Percentiles rank a stretch among this genome's conserved stretches.
phyloP scores from a whole-genome alignment of 35 echinoderm and acorn worm species.

The Holothuria glaberrima region DNA sequence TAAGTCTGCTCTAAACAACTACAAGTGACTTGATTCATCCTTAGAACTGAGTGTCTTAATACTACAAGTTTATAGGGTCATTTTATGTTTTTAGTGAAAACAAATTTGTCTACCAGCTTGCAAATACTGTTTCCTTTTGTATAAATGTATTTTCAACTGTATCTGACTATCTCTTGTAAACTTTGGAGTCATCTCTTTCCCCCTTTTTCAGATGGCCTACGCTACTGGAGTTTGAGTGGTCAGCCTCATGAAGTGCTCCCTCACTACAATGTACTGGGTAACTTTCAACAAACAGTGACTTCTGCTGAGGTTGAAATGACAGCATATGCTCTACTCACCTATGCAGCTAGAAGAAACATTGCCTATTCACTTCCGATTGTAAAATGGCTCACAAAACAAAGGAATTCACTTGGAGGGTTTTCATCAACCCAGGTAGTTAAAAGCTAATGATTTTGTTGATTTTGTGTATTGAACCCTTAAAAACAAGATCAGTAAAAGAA shows the following conservation, averaged over 20 bases:
- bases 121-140: too few species aligned
- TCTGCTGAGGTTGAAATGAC: slow-evolving; percentile 99
- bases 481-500: too few species aligned
- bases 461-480: too few species aligned
- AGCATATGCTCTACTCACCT: slow-evolving; percentile 89
- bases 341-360: slow-evolving; percentile 84
- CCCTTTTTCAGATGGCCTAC: slow-evolving; percentile 63
- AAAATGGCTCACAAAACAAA: slow-evolving; percentile 96
- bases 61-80: too few species aligned
- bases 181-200: not conserved
- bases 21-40: too few species aligned
- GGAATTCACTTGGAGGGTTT: slow-evolving; percentile 94
- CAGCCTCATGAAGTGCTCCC: slow-evolving; percentile 84
- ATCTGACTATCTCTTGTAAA: too few species aligned
- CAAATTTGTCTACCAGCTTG: too few species aligned
- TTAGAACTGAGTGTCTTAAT: too few species aligned
- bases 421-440: slow-evolving; percentile 87
- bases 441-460: not conserved
- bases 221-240: slow-evolving; percentile 89
- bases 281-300: slow-evolving; percentile 80
- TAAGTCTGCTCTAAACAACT: too few species aligned
- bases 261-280: slow-evolving; percentile 63
- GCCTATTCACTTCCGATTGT: slow-evolving; percentile 94
- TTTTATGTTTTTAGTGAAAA: too few species aligned
- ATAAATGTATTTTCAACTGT: too few species aligned